A percentile compares a stretch with the other conserved stretches of the same genome.
phyloP scores from a whole-genome alignment of 2,113 vertebrate genomes.

The Xiphophorus hellerii region DNA sequence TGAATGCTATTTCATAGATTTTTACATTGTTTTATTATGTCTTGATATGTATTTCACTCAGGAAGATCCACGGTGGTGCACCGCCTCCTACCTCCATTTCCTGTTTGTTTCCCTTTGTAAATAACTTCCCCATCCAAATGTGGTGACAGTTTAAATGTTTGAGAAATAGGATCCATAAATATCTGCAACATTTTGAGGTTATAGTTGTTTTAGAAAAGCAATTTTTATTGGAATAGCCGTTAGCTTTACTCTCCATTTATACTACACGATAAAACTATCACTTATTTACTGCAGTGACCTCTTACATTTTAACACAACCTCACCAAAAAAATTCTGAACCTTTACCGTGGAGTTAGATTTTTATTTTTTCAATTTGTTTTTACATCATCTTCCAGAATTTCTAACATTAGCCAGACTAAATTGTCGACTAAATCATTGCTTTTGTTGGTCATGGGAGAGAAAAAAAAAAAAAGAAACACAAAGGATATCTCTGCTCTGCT shows the following conservation, averaged over 20 bases:
- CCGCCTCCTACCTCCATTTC: not conserved
- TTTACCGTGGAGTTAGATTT: no score
- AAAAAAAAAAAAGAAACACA: not conserved
- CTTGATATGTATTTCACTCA: not conserved
- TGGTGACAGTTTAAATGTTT: not conserved
- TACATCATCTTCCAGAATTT: not conserved
- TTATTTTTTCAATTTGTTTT: not conserved
- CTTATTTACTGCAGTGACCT: not conserved
- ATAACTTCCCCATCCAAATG: not conserved
- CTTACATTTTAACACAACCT: not conserved
- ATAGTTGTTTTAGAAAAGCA: not conserved
- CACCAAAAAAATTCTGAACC: not conserved
- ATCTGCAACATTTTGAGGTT: not conserved
- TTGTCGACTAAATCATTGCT: not conserved
- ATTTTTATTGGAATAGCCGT: not conserved
- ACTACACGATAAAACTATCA: not conserved
- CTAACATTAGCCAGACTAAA: not conserved
- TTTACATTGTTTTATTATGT: not conserved
- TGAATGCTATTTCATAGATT: not conserved
- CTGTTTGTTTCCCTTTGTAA: not conserved
- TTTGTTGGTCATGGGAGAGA: not conserved
- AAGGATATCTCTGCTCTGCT: not conserved
- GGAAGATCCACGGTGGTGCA: not conserved
- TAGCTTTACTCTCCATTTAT: not conserved
- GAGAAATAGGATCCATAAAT: not conserved